Percentiles rank a stretch among this genome's conserved stretches.
phyloP scores from a whole-genome alignment of 2,113 vertebrate genomes.

The Enhydra lutris region DNA sequence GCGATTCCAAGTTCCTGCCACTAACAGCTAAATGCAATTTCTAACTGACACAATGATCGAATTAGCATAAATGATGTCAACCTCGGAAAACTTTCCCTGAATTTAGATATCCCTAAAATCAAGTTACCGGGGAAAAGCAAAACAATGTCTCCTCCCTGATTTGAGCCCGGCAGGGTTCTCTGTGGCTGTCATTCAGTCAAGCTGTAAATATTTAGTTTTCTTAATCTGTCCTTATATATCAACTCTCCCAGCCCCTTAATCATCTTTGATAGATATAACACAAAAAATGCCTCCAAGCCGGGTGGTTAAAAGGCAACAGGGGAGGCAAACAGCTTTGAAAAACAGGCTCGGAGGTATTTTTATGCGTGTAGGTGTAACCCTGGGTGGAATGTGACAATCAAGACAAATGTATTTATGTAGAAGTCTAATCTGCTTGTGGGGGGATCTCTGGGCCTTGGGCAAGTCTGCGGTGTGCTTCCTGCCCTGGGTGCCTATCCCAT shows the following conservation, averaged over 20 bases:
- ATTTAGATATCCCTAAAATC: background rate
- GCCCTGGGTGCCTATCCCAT: background rate
- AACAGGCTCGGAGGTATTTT: background rate
- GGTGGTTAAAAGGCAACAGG: constrained; percentile 40
- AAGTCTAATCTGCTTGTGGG: constrained; percentile 7
- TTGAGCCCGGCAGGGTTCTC: background rate
- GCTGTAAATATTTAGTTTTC: constrained; percentile 46
- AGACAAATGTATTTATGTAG: constrained; percentile 28
- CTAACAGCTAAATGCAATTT: constrained; percentile 29
- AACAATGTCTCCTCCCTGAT: background rate
- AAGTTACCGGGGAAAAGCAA: constrained; percentile 32
- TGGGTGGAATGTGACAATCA: constrained; percentile 58
- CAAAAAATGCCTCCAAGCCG: constrained; percentile 44
- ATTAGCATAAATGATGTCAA: constrained; percentile 33
- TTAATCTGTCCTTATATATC: constrained; percentile 49
- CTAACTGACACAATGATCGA: background rate
- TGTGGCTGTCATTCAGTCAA: background rate
- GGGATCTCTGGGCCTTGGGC: background rate
- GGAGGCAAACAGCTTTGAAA: constrained; percentile 23
- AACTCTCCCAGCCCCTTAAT: constrained; percentile 6
- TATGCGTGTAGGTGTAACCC: background rate
- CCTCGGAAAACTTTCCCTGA: background rate
- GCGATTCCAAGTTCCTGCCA: constrained; percentile 15
- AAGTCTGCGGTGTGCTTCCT: rapidly evolving
- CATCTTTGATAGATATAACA: constrained; percentile 1